A percentile compares a stretch with the other conserved stretches of the same genome.
Evolutionary conservation across 2,113 vertebrate genomes (phyloP).

Genomic region (Pterocles gutturalis): DNA sequence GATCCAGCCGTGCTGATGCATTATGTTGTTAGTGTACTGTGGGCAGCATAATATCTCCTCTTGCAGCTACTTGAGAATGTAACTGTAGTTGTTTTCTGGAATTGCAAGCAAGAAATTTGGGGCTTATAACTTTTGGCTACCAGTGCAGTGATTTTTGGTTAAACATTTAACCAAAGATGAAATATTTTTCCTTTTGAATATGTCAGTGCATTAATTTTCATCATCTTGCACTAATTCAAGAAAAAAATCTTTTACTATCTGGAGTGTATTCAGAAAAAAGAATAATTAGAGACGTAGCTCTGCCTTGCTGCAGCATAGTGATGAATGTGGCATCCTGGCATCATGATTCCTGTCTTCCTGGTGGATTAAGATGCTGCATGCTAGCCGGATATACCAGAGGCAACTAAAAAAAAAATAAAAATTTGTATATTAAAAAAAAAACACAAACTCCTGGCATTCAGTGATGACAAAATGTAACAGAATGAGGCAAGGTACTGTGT

Average conservation of each 20-base stretch:
- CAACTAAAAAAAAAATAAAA: background rate
- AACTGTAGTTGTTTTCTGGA: background rate
- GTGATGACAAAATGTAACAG: background rate
- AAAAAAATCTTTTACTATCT: background rate
- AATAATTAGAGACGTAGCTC: background rate
- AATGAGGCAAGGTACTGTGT: background rate
- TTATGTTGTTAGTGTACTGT: background rate
- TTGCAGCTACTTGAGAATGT: background rate
- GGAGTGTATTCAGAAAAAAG: background rate
- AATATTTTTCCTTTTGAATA: background rate
- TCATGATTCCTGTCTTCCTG: background rate
- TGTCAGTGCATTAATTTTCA: background rate
- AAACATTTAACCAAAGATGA: background rate
- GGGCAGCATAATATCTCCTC: background rate
- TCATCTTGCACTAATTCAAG: background rate
- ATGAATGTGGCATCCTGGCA: background rate
- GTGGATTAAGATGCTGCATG: background rate
- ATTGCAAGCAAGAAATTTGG: background rate
- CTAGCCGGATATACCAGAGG: background rate
- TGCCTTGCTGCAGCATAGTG: background rate
- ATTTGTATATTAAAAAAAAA: background rate
- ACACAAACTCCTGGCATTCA: background rate
- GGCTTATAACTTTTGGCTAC: background rate
- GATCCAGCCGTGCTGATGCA: background rate
- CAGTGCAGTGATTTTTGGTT: background rate